Evolutionary conservation across 2,888 invertebrate genomes (phyloP).

Genomic region (Tridacna gigas): DNA sequence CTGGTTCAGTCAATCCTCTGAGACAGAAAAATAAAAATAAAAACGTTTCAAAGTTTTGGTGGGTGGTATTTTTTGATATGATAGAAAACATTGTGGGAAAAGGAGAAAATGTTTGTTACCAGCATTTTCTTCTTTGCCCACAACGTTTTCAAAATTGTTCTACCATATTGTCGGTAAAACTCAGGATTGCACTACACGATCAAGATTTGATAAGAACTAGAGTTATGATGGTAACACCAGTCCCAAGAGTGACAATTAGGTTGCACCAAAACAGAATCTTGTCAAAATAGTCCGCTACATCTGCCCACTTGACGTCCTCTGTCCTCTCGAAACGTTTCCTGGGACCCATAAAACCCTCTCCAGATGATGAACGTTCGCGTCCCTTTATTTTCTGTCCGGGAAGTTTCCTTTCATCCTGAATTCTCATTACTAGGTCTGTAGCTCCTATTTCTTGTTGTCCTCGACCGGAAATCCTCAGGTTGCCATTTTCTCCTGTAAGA

Average conservation of each 20-base stretch:
- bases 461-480: too few species aligned
- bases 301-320: neutral
- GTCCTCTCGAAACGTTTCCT: neutral
- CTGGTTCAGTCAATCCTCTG: too few species aligned
- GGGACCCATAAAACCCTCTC: neutral
- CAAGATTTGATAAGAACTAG: too few species aligned
- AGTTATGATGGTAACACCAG: neutral
- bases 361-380: neutral
- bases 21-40: too few species aligned
- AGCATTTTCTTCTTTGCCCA: too few species aligned
- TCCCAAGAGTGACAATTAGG: neutral
- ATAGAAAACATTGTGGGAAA: too few species aligned
- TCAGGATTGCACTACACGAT: too few species aligned
- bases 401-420: neutral
- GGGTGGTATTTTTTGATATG: too few species aligned
- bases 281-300: constrained; percentile 2
- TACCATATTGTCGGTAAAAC: too few species aligned
- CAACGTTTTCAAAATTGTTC: too few species aligned
- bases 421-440: neutral
- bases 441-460: neutral
- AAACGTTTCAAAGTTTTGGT: too few species aligned
- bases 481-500: neutral
- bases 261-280: neutral
- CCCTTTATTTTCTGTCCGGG: neutral
- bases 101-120: too few species aligned